These are phyloP conservation scores for Moxostoma hubbsi DNA, from an alignment of 2,797 vertebrate species.

Conservation along the genomic window DNA sequence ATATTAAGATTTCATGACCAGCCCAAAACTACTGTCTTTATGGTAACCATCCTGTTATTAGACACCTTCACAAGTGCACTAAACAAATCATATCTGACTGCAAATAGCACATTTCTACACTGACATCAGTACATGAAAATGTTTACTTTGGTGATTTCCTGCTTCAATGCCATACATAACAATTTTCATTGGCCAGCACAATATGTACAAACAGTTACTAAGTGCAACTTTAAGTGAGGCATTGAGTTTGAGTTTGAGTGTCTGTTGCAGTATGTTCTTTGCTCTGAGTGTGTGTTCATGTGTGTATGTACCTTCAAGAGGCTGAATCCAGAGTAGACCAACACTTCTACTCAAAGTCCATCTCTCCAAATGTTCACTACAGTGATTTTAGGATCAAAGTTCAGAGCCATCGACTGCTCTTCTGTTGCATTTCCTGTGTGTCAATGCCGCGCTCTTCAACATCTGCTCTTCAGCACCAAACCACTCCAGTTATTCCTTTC, in stretches of 20 bases:
- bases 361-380: not conserved
- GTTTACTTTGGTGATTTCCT: no score
- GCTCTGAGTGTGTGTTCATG: not conserved
- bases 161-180: no score
- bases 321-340: not conserved
- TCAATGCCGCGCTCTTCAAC: not conserved
- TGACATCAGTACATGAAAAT: no score
- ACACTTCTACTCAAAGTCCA: slow-evolving; percentile 5
- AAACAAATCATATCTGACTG: no score
- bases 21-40: no score
- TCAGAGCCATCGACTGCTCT: not conserved
- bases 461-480: not conserved
- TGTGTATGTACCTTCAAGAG: not conserved
- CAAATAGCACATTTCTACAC: no score
- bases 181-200: no score
- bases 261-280: not conserved
- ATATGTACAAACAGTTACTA: no score
- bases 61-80: no score
- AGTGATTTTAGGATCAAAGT: slow-evolving; percentile 14
- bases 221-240: no score
- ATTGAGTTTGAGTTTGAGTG: not conserved
- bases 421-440: not conserved
- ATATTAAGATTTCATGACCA: no score
- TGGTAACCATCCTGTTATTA: no score
- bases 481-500: not conserved